Base-by-base conservation (phyloP, 2,797 vertebrate genomes). In the Dendrocincla fuliginosa region DNA sequence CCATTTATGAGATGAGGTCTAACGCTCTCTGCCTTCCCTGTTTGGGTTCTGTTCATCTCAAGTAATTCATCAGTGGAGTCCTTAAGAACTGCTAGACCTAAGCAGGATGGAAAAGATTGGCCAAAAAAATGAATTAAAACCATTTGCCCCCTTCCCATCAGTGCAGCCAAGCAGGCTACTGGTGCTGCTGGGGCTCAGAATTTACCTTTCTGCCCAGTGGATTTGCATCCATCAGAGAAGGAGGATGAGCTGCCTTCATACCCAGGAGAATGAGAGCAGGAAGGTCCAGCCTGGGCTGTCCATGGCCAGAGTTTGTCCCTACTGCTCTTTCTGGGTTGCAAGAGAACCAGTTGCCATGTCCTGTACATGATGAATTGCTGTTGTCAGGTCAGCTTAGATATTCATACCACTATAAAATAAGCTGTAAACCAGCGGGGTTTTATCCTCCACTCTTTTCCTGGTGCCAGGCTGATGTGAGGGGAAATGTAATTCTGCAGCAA, bases 401-500 rank as follows among this genome's bases (percentile, higher is more conserved):
- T 53, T 59, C 44, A 13, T 32, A 33, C 27, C 56, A 15, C 5
- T 11, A 20, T 12, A 35, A 71, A 84, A 71, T 30, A 42, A 63
- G 23, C 6, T 37, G 37, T 18, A 49, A 76, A 74, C 3, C 24
- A 44, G 49, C 4, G 9, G 32, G 12, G 46, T 53, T 65, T 61
- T 12, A 41, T 42, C 24, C 35, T 30, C 4, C 19, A 1, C 4
- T 52, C 24, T 32, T 55, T 64, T 11, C 10, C 28, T 61, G 63
- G 11, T 56, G 27, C 18, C 50, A n/a, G 42, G 11, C 22, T 27
- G 10, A 16, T 65, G 70, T 60, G 52, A 6, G 50, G 77, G 47
- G 69, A 63, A 46, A 68, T 55, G 81, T 23, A 49, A 89, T 32
- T 82, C 75, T 87, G 49, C 80, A 86, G 68, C 56, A 87, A 73